Percentiles rank a stretch among this genome's conserved stretches.
Conservation (phyloP, 2,888 invertebrate genomes). For the Scaptomyza tumidula region DNA sequence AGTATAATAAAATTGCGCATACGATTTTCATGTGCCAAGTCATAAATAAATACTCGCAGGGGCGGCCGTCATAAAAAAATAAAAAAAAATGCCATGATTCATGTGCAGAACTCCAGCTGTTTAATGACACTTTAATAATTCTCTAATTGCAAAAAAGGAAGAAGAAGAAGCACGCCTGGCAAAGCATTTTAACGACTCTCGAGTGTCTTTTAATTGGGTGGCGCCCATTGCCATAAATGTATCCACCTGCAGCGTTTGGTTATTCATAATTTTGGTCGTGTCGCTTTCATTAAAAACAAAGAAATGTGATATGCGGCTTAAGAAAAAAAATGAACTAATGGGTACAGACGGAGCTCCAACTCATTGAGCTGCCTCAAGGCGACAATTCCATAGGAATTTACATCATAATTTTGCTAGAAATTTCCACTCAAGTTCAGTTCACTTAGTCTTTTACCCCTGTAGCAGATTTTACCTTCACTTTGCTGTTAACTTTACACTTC, state of each 20-base stretch:
- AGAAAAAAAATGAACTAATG: neutral
- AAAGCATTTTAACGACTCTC: constrained; percentile 66
- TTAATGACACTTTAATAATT: constrained; percentile 81
- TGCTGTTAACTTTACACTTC: constrained; percentile 45
- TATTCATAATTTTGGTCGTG: constrained; percentile 59
- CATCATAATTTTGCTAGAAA: constrained; percentile 73
- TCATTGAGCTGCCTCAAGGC: constrained; percentile 15
- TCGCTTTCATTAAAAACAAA: constrained; percentile 45
- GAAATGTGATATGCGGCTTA: constrained; percentile 31
- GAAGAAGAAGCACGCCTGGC: constrained; percentile 13
- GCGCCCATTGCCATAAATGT: constrained; percentile 65
- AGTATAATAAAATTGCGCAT: constrained; percentile 1
- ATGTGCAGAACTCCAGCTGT: constrained; percentile 57
- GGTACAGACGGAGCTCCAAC: neutral
- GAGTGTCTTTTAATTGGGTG: constrained; percentile 79
- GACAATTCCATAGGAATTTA: constrained; percentile 34
- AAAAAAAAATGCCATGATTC: constrained; percentile 66
- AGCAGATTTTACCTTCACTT: constrained; percentile 5
- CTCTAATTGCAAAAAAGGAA: constrained; percentile 68
- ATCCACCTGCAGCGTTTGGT: constrained; percentile 48
- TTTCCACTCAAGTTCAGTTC: constrained; percentile 37
- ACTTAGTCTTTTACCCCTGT: neutral
- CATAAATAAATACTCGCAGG: constrained; percentile 53
- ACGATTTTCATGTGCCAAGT: constrained; percentile 26
- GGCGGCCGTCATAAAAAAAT: constrained; percentile 64